Conservation (phyloP, 2,888 invertebrate species). For the Monoplex corrugatus region DNA sequence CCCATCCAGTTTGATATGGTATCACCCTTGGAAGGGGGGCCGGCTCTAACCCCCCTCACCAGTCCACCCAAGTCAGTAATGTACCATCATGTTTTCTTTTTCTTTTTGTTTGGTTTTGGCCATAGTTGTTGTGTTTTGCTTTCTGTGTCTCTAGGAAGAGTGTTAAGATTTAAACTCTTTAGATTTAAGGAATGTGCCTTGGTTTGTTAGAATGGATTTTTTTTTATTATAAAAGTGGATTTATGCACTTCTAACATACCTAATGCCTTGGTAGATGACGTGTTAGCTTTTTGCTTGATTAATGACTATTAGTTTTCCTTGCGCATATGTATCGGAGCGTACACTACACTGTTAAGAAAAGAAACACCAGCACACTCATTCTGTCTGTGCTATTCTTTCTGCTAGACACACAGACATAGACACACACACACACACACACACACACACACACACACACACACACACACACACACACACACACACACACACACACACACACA, state of each 20-base stretch:
- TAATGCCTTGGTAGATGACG: too few species aligned
- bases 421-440: slow-evolving; percentile 2
- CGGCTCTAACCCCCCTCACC: slow-evolving; percentile 67
- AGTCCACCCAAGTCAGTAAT: slow-evolving; percentile 80
- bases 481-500: slow-evolving; percentile 15
- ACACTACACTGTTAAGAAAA: too few species aligned
- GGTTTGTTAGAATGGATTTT: not conserved
- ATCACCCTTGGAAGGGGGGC: slow-evolving; percentile 75
- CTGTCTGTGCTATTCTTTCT: too few species aligned
- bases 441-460: not conserved
- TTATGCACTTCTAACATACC: too few species aligned
- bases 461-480: slow-evolving; percentile 1
- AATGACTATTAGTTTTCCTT: too few species aligned
- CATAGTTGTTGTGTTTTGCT: not conserved
- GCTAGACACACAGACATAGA: not conserved
- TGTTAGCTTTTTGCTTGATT: too few species aligned
- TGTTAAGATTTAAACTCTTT: not conserved
- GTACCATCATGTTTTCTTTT: not conserved
- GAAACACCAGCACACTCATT: too few species aligned
- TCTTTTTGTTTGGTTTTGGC: not conserved
- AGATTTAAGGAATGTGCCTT: not conserved
- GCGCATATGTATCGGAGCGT: too few species aligned
- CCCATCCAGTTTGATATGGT: slow-evolving; percentile 82
- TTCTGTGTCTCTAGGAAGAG: not conserved
- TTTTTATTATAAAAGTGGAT: too few species aligned